These are phyloP conservation scores for Euclidia mi DNA, from an alignment of 2,888 invertebrate species.

Conservation along the genomic window DNA sequence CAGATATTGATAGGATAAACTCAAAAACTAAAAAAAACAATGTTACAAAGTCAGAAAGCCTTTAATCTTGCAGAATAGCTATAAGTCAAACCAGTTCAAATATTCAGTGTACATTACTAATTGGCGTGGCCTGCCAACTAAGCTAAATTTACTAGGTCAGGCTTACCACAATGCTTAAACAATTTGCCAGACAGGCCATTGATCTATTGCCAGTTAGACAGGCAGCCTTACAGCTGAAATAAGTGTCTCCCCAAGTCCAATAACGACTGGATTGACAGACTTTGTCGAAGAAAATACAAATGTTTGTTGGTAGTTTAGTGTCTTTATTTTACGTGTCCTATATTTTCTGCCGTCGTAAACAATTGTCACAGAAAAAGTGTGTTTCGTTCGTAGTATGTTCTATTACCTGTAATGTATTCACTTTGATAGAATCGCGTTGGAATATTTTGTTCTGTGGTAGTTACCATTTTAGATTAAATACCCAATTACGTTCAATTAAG, in stretches of 20 bases:
- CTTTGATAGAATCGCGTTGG: too few species aligned
- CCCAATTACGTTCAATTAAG: too few species aligned
- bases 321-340: slow-evolving; percentile 8
- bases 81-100: too few species aligned
- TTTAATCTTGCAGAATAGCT: too few species aligned
- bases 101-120: too few species aligned
- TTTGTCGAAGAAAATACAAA: slow-evolving; percentile 1
- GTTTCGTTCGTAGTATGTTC: not conserved
- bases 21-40: too few species aligned
- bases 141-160: slow-evolving; percentile 3
- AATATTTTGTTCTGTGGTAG: too few species aligned
- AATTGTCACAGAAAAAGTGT: not conserved
- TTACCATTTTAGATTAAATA: too few species aligned
- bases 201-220: slow-evolving; percentile 12
- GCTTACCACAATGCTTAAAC: slow-evolving; percentile 1
- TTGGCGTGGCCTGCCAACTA: not conserved
- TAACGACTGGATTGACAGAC: slow-evolving; percentile 15
- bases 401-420: too few species aligned
- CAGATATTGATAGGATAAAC: too few species aligned
- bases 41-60: too few species aligned
- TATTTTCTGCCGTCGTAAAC: slow-evolving; percentile 6
- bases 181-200: not conserved
- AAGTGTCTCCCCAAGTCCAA: slow-evolving; percentile 13
- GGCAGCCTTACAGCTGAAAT: slow-evolving; percentile 11
- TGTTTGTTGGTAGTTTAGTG: slow-evolving; percentile 9